A percentile compares a stretch with the other conserved stretches of the same genome.
Evolutionary conservation across 2,888 invertebrate genomes (phyloP).

Genomic region (Eupithecia exiguata): DNA sequence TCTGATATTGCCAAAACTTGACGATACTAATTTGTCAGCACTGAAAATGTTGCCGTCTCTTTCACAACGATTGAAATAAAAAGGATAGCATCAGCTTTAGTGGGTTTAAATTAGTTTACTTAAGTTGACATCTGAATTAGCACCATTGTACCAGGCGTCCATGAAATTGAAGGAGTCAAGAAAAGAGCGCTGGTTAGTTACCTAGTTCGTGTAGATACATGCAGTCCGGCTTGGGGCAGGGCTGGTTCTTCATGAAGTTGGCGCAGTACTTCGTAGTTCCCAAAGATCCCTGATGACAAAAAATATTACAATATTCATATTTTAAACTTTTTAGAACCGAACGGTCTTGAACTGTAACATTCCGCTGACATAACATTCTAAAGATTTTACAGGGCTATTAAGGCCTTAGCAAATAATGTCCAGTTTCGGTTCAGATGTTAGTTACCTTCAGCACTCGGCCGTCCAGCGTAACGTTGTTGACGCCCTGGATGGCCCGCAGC

Average conservation of each 20-base stretch:
- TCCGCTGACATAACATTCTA: no score
- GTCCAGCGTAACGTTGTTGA: constrained; percentile 98
- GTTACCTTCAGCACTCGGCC: constrained; percentile 92
- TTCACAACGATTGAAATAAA: no score
- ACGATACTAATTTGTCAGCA: no score
- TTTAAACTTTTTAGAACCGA: no score
- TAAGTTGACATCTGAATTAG: no score
- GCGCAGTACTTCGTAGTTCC: constrained; percentile 99
- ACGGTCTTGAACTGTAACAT: no score
- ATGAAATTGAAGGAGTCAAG: neutral
- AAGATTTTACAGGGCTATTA: no score
- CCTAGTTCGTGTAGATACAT: constrained; percentile 99
- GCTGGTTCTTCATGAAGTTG: constrained; percentile 99
- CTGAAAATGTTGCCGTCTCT: no score
- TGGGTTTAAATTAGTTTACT: no score
- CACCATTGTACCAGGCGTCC: neutral
- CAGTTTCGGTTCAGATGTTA: neutral
- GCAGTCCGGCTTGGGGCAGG: constrained; percentile 99
- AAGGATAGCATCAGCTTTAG: no score
- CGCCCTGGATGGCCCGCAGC: constrained; percentile 96
- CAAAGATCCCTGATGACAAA: constrained; percentile 88
- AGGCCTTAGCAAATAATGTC: neutral
- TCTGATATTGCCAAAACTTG: no score
- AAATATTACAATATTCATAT: neutral
- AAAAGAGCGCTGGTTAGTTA: constrained; percentile 45